A percentile compares a stretch with the other conserved stretches of the same genome.
Conservation (phyloP, 2,888 invertebrate species). For the Acholoe squamosa region DNA sequence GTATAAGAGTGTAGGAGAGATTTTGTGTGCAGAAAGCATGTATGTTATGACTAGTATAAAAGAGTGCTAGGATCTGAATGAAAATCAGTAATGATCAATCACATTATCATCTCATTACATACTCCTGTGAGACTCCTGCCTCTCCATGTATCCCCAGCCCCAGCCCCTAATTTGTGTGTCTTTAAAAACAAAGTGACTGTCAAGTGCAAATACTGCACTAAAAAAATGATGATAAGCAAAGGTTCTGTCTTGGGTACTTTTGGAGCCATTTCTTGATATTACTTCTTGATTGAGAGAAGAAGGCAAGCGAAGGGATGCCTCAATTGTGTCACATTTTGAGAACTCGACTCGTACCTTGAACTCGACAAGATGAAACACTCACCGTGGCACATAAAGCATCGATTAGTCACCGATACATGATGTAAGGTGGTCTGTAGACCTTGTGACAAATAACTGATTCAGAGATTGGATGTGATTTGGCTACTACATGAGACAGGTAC, state of each 20-base stretch:
- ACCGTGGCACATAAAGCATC: background rate
- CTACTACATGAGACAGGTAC: constrained; percentile 11
- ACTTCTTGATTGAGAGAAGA: background rate
- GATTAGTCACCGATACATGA: background rate
- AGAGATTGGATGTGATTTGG: constrained; percentile 43
- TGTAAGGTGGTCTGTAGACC: background rate
- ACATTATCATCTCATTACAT: constrained; percentile 10
- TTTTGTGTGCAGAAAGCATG: background rate
- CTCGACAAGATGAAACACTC: constrained; percentile 49
- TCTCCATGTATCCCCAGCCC: background rate
- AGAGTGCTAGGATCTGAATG: no score
- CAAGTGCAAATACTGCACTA: constrained; percentile 21
- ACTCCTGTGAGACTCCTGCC: background rate
- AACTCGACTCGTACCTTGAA: constrained; percentile 50
- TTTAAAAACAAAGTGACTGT: background rate
- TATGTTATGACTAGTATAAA: no score
- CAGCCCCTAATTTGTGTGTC: background rate
- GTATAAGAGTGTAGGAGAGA: background rate
- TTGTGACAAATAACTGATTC: background rate
- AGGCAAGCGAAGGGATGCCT: background rate
- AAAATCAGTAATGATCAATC: no score
- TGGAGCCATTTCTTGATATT: constrained; percentile 10
- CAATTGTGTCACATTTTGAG: constrained; percentile 24
- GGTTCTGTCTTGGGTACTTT: constrained; percentile 21
- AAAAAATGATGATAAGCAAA: constrained; percentile 12